Evolutionary conservation across 2,113 vertebrate genomes (phyloP).

Genomic region (Pachyramphus minor): DNA sequence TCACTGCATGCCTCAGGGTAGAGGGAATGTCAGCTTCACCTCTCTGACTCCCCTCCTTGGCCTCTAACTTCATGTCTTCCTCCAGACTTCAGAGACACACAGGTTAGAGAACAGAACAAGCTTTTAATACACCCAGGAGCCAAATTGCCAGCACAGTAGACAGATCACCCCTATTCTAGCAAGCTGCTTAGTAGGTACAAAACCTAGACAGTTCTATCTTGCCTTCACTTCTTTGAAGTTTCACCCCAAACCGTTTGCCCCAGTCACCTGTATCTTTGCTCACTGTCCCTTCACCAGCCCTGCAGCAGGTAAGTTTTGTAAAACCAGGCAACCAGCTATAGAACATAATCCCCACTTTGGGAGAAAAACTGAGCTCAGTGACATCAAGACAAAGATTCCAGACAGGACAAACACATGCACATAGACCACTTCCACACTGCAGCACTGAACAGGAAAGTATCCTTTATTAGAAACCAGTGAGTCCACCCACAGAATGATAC

Average conservation of each 20-base stretch:
- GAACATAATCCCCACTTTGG: not conserved
- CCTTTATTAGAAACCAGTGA: not conserved
- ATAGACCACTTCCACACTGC: not conserved
- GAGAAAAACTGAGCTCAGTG: not conserved
- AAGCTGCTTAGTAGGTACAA: not conserved
- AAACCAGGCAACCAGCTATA: not conserved
- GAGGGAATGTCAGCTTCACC: not conserved
- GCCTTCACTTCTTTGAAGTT: not conserved
- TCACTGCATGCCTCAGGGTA: not conserved
- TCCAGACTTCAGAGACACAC: not conserved
- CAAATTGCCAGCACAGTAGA: not conserved
- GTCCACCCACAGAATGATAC: not conserved
- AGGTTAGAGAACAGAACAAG: not conserved
- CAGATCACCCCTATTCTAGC: not conserved
- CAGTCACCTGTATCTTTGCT: not conserved
- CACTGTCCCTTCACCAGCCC: not conserved
- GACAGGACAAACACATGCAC: not conserved
- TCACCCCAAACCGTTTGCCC: not conserved
- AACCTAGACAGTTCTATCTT: not conserved
- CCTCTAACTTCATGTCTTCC: not conserved
- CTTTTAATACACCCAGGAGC: not conserved
- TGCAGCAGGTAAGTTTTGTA: not conserved
- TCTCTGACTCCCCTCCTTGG: not conserved
- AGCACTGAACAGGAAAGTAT: not conserved
- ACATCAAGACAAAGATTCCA: not conserved